phyloP scores from a whole-genome alignment of 2,797 vertebrate species.

The Simalia tracyae region DNA sequence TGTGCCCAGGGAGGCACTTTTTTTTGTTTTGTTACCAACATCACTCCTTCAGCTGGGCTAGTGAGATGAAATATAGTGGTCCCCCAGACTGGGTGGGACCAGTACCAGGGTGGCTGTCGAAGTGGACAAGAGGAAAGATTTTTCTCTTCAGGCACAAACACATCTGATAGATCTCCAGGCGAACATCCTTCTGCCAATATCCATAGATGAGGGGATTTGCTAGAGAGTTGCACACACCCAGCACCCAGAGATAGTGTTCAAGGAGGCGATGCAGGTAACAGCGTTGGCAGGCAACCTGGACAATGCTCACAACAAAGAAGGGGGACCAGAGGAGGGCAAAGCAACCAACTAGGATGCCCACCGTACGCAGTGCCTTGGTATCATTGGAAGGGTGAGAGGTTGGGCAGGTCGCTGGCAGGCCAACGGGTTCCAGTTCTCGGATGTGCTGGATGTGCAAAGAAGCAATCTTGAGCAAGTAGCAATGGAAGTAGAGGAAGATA shows the following conservation, averaged over 20 bases:
- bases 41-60: slow-evolving; percentile 59
- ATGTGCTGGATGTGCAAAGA: slow-evolving; percentile 83
- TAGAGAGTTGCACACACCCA: slow-evolving; percentile 87
- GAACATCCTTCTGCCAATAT: slow-evolving; percentile 86
- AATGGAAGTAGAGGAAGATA: slow-evolving; percentile 87
- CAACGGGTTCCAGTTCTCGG: slow-evolving; percentile 63
- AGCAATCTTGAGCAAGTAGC: slow-evolving; percentile 89
- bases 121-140: slow-evolving; percentile 39
- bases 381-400: slow-evolving; percentile 67
- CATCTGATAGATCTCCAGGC: slow-evolving; percentile 78
- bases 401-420: slow-evolving; percentile 32
- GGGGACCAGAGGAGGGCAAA: slow-evolving; percentile 88
- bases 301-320: slow-evolving; percentile 82
- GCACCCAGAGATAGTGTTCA: slow-evolving; percentile 85
- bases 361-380: slow-evolving; percentile 84
- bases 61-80: slow-evolving; percentile 57
- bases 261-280: slow-evolving; percentile 77
- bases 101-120: accelerated
- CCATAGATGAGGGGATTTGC: slow-evolving; percentile 90
- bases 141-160: slow-evolving; percentile 65
- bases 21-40: slow-evolving; percentile 51
- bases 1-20: not conserved
- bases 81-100: slow-evolving; percentile 28
- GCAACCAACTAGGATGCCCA: slow-evolving; percentile 83
- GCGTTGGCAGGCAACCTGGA: slow-evolving; percentile 76